Percentiles rank a stretch among this genome's conserved stretches.
Conservation (phyloP, 2,888 invertebrate species). For the Geophilus truncorum region DNA sequence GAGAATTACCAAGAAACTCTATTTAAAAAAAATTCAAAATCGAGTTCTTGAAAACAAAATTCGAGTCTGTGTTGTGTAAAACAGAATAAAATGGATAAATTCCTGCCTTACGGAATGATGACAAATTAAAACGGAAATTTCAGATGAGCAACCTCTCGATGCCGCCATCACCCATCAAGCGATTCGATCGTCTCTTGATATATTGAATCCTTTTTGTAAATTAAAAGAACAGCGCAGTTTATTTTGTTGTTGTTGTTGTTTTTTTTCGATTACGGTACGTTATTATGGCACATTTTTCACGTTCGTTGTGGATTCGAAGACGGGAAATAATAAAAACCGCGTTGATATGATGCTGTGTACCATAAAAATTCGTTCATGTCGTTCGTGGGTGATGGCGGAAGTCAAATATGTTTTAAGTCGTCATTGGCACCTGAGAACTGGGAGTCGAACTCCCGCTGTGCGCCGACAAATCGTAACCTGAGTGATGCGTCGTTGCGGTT, state of each 20-base stretch:
- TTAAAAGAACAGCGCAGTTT: no score
- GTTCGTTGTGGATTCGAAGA: background rate
- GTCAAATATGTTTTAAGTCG: conserved; percentile 28
- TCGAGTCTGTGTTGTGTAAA: background rate
- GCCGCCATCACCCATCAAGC: background rate
- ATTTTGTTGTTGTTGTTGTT: no score
- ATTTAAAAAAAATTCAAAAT: background rate
- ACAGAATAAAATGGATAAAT: background rate
- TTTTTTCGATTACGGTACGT: no score
- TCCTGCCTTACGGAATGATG: conserved; percentile 13
- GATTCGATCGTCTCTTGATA: background rate
- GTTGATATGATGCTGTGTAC: conserved; percentile 3
- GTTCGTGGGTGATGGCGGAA: background rate
- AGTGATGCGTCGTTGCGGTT: conserved; percentile 39
- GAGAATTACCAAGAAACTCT: background rate
- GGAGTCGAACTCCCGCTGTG: conserved; percentile 50
- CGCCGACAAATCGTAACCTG: conserved; percentile 42
- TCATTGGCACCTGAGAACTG: conserved; percentile 46
- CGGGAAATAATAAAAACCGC: background rate
- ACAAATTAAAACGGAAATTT: conserved; percentile 25
- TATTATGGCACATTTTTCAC: background rate
- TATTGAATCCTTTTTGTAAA: no score
- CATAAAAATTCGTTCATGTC: background rate
- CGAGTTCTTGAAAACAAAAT: background rate
- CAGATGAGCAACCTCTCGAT: conserved; percentile 16